A percentile compares a stretch with the other conserved stretches of the same genome.
Conservation (phyloP, 2,113 vertebrate genomes). For the Lepus americanus region DNA sequence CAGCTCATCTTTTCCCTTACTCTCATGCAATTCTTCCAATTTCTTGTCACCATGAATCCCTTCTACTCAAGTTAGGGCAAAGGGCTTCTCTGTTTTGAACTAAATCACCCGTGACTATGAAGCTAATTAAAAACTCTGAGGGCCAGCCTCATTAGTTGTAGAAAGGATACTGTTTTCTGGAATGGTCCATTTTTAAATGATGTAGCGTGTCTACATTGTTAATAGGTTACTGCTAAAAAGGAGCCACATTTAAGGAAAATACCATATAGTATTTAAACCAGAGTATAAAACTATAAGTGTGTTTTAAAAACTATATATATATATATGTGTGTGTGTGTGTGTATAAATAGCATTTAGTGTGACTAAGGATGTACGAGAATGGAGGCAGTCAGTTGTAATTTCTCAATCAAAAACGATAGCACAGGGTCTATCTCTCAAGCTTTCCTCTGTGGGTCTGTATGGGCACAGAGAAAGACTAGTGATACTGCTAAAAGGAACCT, state of each 20-base stretch:
- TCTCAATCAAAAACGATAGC: slow-evolving; percentile 3
- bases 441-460: not conserved
- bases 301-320: not conserved
- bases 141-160: not conserved
- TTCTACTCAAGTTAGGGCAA: not conserved
- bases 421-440: not conserved
- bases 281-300: not conserved
- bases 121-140: slow-evolving; percentile 56
- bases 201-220: not conserved
- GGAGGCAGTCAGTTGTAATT: not conserved
- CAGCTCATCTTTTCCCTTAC: not conserved
- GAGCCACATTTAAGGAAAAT: not conserved
- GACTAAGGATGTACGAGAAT: not conserved
- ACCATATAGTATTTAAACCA: not conserved
- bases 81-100: not conserved
- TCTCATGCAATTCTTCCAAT: not conserved
- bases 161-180: not conserved
- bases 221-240: not conserved
- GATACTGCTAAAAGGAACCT: not conserved
- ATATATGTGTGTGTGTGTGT: not conserved
- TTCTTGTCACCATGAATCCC: not conserved
- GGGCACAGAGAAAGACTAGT: not conserved
- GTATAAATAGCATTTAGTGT: not conserved
- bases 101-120: slow-evolving; percentile 2
- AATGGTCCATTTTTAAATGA: not conserved